Base-by-base conservation (phyloP, 1,140 invertebrate genomes). In the Tyrophagus putrescentiae region DNA sequence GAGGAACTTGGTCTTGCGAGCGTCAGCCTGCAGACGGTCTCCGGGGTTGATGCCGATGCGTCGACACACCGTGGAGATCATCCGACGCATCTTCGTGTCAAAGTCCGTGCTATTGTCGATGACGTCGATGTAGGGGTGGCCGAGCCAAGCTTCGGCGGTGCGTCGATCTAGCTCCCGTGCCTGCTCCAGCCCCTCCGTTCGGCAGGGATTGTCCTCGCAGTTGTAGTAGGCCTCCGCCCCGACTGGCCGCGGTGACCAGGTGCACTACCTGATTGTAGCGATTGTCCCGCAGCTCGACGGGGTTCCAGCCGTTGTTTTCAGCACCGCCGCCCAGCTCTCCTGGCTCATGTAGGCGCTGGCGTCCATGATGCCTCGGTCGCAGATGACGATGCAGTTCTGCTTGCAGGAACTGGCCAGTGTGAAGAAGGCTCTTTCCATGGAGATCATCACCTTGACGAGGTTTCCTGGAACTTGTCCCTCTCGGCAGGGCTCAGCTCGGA, bases 41-140 rank as follows among this genome's bases (percentile, higher is more conserved):
- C 87, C 84, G 44, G 85, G 87, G 69, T 97, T 90, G 64, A 98
- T 83, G 65, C 92, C 91, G 61, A 98, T 78, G 69, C 94, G 88
- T 71, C 91, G 84, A 72, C 92, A 97, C 29, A 98, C 87, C 72
- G 79, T 77, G 44, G 73, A 85, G 67, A 98, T 93, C 80, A 97
- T 84, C 16, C 89, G 80, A 66, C 88, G 84, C 64, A 98, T 87
- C 76, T 99, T 99, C 9, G 84, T 82, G 68, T 98, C 92, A 75
- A 99, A 98, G 68, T 94, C 88, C 4, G 87, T 88, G 0, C 85
- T 88, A 72, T 98, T 98, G 71, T 98, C 95, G 64, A 98, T 92
- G 0, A 99, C 90, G 77, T 98, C 95, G 71, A 96, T 95, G 70
- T 98, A 98, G 0, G 95, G 95, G 78, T 99, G 95, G 0, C 95